A percentile compares a stretch with the other conserved stretches of the same genome.
Conservation (phyloP, 30 jellyfish, hydroid and myxozoan species). For the Mastigias papua region DNA sequence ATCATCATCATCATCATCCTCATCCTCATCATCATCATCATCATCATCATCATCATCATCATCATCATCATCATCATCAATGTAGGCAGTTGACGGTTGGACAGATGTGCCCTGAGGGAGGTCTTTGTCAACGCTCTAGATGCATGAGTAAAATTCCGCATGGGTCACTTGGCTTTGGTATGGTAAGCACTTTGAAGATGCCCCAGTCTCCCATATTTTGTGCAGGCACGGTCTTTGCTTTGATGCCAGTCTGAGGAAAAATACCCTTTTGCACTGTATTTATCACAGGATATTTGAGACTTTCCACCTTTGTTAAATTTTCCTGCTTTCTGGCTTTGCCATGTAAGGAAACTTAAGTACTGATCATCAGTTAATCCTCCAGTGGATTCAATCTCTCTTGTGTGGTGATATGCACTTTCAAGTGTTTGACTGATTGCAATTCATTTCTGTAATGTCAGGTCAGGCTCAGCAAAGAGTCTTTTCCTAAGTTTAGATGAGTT, state of each 20-base stretch:
- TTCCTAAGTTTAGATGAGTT: too few species aligned
- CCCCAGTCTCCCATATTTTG: background rate
- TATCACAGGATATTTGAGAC: background rate
- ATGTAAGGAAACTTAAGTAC: background rate
- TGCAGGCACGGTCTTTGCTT: background rate
- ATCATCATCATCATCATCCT: too few species aligned
- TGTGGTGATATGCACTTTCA: background rate
- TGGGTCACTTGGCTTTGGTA: background rate
- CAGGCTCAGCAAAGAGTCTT: background rate
- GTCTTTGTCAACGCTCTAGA: background rate
- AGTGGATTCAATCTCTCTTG: background rate
- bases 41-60: too few species aligned
- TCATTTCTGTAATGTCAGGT: background rate
- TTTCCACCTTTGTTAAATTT: background rate
- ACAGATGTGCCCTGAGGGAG: background rate
- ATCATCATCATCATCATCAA: background rate
- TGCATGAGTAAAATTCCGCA: background rate
- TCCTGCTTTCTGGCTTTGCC: background rate
- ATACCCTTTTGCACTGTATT: background rate
- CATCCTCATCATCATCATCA: too few species aligned
- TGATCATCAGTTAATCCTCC: background rate
- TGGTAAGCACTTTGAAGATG: background rate
- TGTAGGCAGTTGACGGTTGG: background rate
- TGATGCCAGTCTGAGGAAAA: background rate
- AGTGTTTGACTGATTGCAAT: background rate